Base-by-base conservation (phyloP, 2,797 vertebrate genomes). In the Cossypha dichroa region DNA sequence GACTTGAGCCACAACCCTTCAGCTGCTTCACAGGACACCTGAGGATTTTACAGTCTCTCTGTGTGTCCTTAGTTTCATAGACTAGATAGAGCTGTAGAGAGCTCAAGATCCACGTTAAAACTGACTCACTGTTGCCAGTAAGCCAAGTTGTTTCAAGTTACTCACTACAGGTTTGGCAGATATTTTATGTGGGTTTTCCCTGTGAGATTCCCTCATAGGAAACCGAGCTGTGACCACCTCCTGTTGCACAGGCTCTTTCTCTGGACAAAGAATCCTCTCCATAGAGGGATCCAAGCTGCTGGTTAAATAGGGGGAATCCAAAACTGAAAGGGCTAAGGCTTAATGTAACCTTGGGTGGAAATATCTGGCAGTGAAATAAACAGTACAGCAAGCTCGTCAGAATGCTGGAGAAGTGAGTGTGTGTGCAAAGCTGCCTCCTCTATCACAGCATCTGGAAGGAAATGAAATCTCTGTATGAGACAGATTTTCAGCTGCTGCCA, bases 391-490 rank as follows among this genome's bases (percentile, higher is more conserved):
- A 69, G 26, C 41, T 34, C 11, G 1, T 90, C 75, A 73, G 66
- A 59, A 6, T 0, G 4, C 40, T 48, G 54, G 43, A 55, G 68
- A 20, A 59, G n/a, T 2, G 28, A 0, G 4, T 6, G 52, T 21
- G 34, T 48, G 49, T 73, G 52, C 79, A 46, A n/a, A 85, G 75
- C 52, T 80, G 31, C 63, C 49, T 69, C 49, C 87, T 93, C 84
- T 74, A 76, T 51, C 75, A 79, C 68, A 11, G 29, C 21, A n/a
- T 43, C 89, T 86, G 66, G 54, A 90, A 70, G 83, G 87, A 90
- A 95, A 87, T 77, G 81, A 86, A 93, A 89, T 68, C 88, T 96
- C 94, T 73, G 19, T 48, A 13, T n/a, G 89, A 88, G 73, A 88
- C 75, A 83, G 84, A 85, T 28, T 48, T 82, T 89, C 86, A 83